These are phyloP conservation scores for Gavialis gangeticus DNA, from an alignment of 2,113 vertebrate genomes.

Conservation along the genomic window DNA sequence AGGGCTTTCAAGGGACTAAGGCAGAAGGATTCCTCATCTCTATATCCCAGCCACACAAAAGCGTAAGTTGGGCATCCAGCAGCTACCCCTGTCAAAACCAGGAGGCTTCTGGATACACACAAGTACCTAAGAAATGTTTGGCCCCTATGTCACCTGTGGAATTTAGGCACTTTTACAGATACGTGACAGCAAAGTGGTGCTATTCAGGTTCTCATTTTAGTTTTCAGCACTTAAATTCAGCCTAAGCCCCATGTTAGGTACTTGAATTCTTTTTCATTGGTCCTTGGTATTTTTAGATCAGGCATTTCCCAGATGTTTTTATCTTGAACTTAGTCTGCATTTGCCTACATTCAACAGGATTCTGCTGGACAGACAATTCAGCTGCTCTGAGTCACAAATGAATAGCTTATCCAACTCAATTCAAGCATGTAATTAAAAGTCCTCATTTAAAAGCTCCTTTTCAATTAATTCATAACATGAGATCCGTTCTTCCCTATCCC, in stretches of 20 bases:
- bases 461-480: slow-evolving; percentile 55
- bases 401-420: background rate
- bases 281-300: background rate
- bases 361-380: background rate
- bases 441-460: slow-evolving; percentile 29
- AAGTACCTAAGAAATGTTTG: no score
- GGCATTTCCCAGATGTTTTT: background rate
- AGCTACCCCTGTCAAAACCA: no score
- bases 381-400: background rate
- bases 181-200: no score
- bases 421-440: slow-evolving; percentile 59
- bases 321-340: background rate
- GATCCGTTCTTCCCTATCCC: slow-evolving; percentile 13
- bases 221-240: background rate
- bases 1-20: no score
- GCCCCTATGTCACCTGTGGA: no score
- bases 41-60: no score
- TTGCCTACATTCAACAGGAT: background rate
- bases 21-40: no score
- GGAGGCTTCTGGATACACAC: no score
- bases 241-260: background rate
- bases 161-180: no score
- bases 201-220: background rate
- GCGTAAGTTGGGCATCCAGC: no score
- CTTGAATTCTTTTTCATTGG: background rate